Base-by-base conservation (phyloP, 2,888 invertebrate genomes). In the Meganola albula region DNA sequence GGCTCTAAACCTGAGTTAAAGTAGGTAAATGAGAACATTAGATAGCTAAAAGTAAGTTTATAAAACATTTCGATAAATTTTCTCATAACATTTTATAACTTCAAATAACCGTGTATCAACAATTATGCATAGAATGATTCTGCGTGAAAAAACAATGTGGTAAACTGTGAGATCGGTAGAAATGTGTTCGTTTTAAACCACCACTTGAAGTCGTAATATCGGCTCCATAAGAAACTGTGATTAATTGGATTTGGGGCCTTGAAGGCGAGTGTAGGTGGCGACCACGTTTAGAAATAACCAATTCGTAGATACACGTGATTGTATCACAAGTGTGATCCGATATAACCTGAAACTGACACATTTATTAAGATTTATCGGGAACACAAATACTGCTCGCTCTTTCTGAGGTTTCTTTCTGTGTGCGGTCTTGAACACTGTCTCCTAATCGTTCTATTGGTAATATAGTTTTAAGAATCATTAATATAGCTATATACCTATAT, bases 191-290 rank as follows among this genome's bases (percentile, higher is more conserved):
- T 29, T 38, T 40, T 40, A 42, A 51, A 50, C 42, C 52, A 50
- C 45, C 44, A 54, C 34, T 46, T 40, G 43, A 45, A 58, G 53
- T 50, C 52, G 30, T 46, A 43, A 40, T 40, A 53, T 53, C 50
- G 41, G 37, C 36, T 53, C 44, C 50, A 46, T 56, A 52, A 60
- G 45, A 50, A 64, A 53, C 61, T 52, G 53, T 58, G 53, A 61
- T 65, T 64, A 66, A 69, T 69, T 59, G 55, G 53, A 51, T 50
- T 51, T 40, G 44, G 57, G 68, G 53, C 78, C 78, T 79, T 77
- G 80, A 70, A 64, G 44, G 44, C 44, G 42, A 49, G 46, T 52
- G 65, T 62, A 63, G 68, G 65, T 42, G 63, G 60, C 45, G 58
- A 59, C 44, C 53, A 56, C 62, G n/a, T n/a, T n/a, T n/a, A n/a